Evolutionary conservation across 1,140 invertebrate genomes (phyloP).

Genomic region (Thrips palmi): DNA sequence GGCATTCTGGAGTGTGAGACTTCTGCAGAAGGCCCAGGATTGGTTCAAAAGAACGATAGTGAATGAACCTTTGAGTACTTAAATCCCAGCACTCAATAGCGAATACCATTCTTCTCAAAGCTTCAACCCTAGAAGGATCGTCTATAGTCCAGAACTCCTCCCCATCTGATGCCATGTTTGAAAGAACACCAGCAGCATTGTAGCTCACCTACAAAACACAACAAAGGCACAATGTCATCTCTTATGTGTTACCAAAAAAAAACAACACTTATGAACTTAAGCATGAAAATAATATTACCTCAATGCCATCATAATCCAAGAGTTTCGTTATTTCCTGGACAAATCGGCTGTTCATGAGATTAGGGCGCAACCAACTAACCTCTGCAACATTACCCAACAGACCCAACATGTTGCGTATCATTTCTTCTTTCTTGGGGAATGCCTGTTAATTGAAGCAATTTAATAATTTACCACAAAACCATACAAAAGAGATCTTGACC

Average conservation of each 20-base stretch:
- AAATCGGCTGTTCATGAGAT: slow-evolving; percentile 71
- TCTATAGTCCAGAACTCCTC: slow-evolving; percentile 59
- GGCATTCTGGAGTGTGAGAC: slow-evolving; percentile 73
- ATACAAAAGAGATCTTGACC: not conserved
- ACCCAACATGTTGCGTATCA: slow-evolving; percentile 92
- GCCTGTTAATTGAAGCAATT: slow-evolving; percentile 29
- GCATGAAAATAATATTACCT: slow-evolving; percentile 50
- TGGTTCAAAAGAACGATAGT: slow-evolving; percentile 89
- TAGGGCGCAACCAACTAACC: slow-evolving; percentile 60
- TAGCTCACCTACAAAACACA: slow-evolving; percentile 57
- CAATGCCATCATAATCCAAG: slow-evolving; percentile 82
- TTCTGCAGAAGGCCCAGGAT: slow-evolving; percentile 63
- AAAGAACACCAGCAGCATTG: slow-evolving; percentile 88
- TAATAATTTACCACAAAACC: not conserved
- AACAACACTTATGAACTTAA: not conserved
- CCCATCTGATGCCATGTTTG: slow-evolving; percentile 89
- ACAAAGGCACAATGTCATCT: slow-evolving; percentile 8
- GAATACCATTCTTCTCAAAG: slow-evolving; percentile 51
- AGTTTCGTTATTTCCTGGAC: slow-evolving; percentile 72
- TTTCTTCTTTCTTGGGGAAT: slow-evolving; percentile 73
- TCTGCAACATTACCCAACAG: slow-evolving; percentile 91
- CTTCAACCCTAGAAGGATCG: slow-evolving; percentile 45
- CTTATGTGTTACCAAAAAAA: slow-evolving; percentile 1
- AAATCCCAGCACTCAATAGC: slow-evolving; percentile 83
- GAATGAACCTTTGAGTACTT: slow-evolving; percentile 76